Percentiles rank a stretch among this genome's conserved stretches.
phyloP scores from a whole-genome alignment of 2,797 vertebrate species.

The Amblyraja radiata region DNA sequence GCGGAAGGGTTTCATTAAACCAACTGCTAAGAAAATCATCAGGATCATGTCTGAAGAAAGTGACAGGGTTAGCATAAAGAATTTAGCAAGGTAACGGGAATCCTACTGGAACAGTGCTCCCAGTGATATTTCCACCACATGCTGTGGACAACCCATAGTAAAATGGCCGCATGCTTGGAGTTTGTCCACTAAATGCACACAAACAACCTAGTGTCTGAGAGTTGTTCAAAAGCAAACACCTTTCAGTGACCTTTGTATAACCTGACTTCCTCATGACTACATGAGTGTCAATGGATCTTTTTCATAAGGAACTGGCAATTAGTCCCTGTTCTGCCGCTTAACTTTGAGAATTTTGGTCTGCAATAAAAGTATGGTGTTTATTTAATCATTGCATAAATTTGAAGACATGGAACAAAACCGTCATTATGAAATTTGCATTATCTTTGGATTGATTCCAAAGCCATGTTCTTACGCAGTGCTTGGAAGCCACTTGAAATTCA shows the following conservation, averaged over 20 bases:
- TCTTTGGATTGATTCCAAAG: slow-evolving; percentile 20
- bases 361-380: background rate
- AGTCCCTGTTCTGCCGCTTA: slow-evolving; percentile 10
- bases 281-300: slow-evolving; percentile 27
- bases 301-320: slow-evolving; percentile 14
- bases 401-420: background rate
- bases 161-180: slow-evolving; percentile 22
- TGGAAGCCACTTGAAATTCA: slow-evolving; percentile 20
- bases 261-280: slow-evolving; percentile 3
- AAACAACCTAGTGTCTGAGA: slow-evolving; percentile 9
- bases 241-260: slow-evolving; percentile 28
- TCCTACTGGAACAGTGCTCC: background rate
- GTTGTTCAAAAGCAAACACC: slow-evolving; percentile 28
- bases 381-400: slow-evolving; percentile 9
- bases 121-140: background rate
- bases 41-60: slow-evolving; percentile 3
- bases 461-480: background rate
- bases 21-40: background rate
- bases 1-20: background rate
- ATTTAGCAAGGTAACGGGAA: slow-evolving; percentile 21
- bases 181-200: slow-evolving; percentile 17
- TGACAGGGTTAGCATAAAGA: background rate
- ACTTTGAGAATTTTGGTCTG: slow-evolving; percentile 13
- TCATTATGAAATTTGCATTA: slow-evolving; percentile 26
- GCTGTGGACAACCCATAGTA: background rate